Evolutionary conservation across 2,113 vertebrate species (phyloP).

Genomic region (Trachemys scripta): DNA sequence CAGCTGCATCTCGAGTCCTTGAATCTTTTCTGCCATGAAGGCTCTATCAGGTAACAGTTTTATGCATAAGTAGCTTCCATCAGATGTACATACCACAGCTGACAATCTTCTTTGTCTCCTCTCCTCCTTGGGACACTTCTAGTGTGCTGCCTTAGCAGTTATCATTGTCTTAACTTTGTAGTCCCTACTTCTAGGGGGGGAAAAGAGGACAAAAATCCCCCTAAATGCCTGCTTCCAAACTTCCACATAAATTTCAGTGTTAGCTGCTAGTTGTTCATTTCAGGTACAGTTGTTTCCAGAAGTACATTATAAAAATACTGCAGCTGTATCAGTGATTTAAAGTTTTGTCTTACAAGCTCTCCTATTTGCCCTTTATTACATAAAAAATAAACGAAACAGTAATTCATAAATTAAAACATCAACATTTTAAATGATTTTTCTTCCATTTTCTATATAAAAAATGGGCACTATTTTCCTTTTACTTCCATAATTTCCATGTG

Average conservation of each 20-base stretch:
- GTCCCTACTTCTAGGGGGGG: neutral
- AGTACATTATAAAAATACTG: neutral
- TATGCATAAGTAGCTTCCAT: neutral
- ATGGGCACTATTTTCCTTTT: neutral
- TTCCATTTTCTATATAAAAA: neutral
- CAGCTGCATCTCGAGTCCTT: neutral
- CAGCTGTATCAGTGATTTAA: accelerated
- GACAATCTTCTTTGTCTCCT: neutral
- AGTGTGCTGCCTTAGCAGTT: neutral
- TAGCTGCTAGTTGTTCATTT: neutral
- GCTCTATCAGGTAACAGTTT: neutral
- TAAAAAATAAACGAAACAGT: neutral
- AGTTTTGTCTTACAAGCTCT: neutral
- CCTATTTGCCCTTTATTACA: neutral
- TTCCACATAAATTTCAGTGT: neutral
- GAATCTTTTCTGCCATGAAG: neutral
- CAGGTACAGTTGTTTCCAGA: neutral
- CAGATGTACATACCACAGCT: neutral
- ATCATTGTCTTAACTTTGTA: neutral
- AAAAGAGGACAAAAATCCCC: neutral
- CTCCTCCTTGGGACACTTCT: neutral
- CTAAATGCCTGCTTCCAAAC: neutral
- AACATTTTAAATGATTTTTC: neutral
- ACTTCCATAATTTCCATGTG: neutral
- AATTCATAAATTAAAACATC: neutral